Conservation (phyloP, 2,797 vertebrate species). For the Sciurus carolinensis region DNA sequence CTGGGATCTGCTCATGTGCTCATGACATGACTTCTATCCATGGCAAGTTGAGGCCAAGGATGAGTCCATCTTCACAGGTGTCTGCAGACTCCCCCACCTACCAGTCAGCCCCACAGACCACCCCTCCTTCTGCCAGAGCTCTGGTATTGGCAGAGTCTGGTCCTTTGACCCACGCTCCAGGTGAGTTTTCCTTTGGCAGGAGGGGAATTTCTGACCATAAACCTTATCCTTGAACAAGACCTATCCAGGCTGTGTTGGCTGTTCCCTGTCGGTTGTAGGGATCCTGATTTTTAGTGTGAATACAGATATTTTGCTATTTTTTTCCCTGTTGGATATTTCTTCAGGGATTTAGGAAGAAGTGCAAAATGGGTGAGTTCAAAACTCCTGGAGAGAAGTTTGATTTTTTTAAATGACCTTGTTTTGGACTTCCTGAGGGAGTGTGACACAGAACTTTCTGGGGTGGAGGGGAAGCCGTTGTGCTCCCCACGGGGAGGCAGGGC, state of each 20-base stretch:
- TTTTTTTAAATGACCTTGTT: background rate
- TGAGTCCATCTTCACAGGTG: rapidly evolving
- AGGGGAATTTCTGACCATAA: background rate
- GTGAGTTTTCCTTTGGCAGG: background rate
- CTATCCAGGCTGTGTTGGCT: background rate
- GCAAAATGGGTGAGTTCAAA: background rate
- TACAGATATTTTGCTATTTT: background rate
- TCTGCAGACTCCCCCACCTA: background rate
- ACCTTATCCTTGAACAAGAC: background rate
- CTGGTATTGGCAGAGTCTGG: background rate
- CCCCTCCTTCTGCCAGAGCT: no score
- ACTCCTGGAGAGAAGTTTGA: background rate
- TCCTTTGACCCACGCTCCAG: background rate
- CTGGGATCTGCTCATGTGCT: no score
- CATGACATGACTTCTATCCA: background rate
- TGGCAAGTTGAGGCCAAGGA: background rate
- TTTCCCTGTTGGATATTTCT: background rate
- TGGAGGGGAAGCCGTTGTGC: background rate
- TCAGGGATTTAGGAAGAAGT: background rate
- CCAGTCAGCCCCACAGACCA: background rate
- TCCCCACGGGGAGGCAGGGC: rapidly evolving
- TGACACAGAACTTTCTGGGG: background rate
- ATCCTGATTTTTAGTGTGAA: background rate
- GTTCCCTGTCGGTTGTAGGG: background rate
- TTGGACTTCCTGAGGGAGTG: background rate